These are phyloP conservation scores for Mizuhopecten yessoensis DNA, from an alignment of 1,140 invertebrate species.

Conservation along the genomic window DNA sequence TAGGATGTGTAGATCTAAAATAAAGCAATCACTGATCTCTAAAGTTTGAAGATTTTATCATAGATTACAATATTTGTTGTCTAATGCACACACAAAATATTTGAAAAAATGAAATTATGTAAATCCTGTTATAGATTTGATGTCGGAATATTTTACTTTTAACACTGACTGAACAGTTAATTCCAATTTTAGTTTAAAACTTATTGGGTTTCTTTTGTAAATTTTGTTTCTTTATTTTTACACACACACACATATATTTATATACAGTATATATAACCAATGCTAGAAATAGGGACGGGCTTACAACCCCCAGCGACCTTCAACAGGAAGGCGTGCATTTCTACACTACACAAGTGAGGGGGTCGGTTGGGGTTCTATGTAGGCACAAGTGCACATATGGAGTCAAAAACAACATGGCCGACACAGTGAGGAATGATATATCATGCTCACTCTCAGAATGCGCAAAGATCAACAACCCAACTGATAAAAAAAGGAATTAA, in stretches of 20 bases:
- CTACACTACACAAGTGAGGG: background rate
- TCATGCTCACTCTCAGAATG: background rate
- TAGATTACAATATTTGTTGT: background rate
- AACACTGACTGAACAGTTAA: background rate
- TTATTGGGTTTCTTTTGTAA: background rate
- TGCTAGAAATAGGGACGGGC: conserved; percentile 31
- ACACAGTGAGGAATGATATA: background rate
- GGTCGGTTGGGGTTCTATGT: background rate
- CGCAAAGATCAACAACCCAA: background rate
- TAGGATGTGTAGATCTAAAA: too few species aligned
- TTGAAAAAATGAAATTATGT: background rate
- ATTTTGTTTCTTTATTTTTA: background rate
- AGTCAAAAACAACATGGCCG: conserved; percentile 23
- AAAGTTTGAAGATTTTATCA: background rate
- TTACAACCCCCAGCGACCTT: conserved; percentile 21
- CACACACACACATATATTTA: background rate
- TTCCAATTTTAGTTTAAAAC: conserved; percentile 2
- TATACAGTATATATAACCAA: background rate
- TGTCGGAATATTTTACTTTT: background rate
- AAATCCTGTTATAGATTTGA: conserved; percentile 5
- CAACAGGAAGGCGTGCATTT: background rate
- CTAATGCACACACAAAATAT: background rate
- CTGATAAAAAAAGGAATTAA: background rate
- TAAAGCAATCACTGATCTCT: background rate
- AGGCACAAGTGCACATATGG: background rate